Evolutionary conservation across 2,113 vertebrate genomes (phyloP).

Genomic region (Gila orcuttii): DNA sequence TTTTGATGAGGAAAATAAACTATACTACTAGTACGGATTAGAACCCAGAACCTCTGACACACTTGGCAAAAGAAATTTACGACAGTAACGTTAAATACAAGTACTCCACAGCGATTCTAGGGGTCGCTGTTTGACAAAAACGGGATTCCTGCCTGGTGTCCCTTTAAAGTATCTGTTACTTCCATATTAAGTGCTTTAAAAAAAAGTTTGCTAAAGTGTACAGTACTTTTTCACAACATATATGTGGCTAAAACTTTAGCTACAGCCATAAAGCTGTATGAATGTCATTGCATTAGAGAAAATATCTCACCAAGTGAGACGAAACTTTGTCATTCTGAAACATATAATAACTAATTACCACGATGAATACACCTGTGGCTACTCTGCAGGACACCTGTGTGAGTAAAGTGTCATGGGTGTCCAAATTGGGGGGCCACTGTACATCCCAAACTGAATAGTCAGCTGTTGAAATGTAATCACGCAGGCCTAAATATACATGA

Average conservation of each 20-base stretch:
- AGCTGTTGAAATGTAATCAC: conserved; percentile 4
- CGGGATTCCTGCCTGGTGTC: too few species aligned
- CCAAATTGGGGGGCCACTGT: neutral
- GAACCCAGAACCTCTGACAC: too few species aligned
- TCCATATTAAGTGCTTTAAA: too few species aligned
- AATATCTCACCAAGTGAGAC: neutral
- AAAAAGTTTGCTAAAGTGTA: neutral
- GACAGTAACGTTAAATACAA: too few species aligned
- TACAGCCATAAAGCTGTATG: too few species aligned
- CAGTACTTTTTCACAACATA: neutral
- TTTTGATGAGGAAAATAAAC: too few species aligned
- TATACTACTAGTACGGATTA: too few species aligned
- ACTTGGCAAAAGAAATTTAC: too few species aligned
- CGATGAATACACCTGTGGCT: neutral
- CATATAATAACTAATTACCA: neutral
- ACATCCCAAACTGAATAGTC: neutral
- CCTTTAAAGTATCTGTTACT: too few species aligned
- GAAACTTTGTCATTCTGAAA: too few species aligned
- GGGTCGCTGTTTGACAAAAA: too few species aligned
- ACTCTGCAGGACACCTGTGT: neutral
- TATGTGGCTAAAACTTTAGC: neutral
- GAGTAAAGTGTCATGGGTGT: neutral
- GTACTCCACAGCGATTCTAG: too few species aligned
- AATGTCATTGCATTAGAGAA: neutral
- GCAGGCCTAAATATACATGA: neutral